These are phyloP conservation scores for Phanerotoma sp. DNA, from an alignment of 2,888 invertebrate species.

Conservation along the genomic window DNA sequence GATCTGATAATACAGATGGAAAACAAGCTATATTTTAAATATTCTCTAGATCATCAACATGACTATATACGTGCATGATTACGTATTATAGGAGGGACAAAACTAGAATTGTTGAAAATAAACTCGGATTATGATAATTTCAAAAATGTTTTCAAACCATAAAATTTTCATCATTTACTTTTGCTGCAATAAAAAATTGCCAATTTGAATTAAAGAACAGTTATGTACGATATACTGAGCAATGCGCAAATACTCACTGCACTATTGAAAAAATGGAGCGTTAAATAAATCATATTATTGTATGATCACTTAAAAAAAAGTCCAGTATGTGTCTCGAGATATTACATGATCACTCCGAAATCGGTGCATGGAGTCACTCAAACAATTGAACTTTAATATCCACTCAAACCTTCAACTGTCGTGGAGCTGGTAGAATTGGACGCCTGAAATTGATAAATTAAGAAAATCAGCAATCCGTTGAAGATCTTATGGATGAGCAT, in stretches of 20 bases:
- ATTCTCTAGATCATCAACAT: constrained; percentile 24
- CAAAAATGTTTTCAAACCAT: constrained; percentile 19
- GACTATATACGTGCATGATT: constrained; percentile 26
- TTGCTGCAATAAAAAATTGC: constrained; percentile 17
- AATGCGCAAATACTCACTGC: constrained; percentile 10
- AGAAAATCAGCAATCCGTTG: not conserved
- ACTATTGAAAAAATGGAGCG: constrained; percentile 7
- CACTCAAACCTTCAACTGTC: constrained; percentile 11
- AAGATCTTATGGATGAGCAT: too few relatives aligned
- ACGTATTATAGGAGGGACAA: constrained; percentile 22
- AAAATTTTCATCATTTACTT: constrained; percentile 21
- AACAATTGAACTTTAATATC: constrained; percentile 2
- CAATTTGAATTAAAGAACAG: constrained; percentile 11
- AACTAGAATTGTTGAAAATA: constrained; percentile 7
- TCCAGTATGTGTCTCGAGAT: not conserved
- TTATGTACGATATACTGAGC: constrained; percentile 10
- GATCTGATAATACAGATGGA: constrained; percentile 28
- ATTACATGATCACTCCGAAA: not conserved
- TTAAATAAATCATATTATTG: constrained; percentile 1
- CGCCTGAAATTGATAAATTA: not conserved
- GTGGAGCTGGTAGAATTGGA: constrained; percentile 15
- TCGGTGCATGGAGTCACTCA: constrained; percentile 7
- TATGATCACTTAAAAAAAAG: constrained; percentile 9
- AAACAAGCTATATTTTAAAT: constrained; percentile 30
- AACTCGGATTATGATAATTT: constrained; percentile 15